These are phyloP conservation scores for Numenius phaeopus DNA, from an alignment of 2,797 vertebrate genomes.

Conservation along the genomic window DNA sequence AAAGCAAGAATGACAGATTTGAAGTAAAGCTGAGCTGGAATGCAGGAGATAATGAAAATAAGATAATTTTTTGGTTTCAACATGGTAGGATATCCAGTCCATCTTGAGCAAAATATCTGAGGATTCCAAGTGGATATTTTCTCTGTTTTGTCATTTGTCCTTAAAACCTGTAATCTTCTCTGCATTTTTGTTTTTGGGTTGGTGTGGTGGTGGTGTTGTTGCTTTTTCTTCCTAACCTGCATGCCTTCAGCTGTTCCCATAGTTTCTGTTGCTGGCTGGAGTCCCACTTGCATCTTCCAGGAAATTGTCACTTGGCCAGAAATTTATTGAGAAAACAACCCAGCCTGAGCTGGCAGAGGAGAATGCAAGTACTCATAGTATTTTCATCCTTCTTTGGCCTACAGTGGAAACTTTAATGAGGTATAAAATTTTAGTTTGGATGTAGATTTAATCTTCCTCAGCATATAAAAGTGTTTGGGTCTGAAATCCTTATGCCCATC, in stretches of 20 bases:
- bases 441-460: neutral
- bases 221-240: neutral
- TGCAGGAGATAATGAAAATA: neutral
- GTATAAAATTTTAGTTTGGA: neutral
- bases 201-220: neutral
- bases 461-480: neutral
- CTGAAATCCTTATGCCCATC: neutral
- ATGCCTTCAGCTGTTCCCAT: neutral
- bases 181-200: neutral
- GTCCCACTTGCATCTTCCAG: constrained; percentile 1
- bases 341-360: neutral
- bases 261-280: neutral
- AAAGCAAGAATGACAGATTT: neutral
- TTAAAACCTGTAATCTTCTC: neutral
- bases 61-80: neutral
- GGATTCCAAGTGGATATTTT: neutral
- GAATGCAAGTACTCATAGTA: neutral
- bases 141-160: neutral
- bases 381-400: constrained; percentile 23
- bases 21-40: neutral
- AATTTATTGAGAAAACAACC: constrained; percentile 17
- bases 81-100: neutral
- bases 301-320: constrained; percentile 34
- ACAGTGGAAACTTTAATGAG: neutral
- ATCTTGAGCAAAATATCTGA: neutral